These are phyloP conservation scores for Tachysurus fulvidraco DNA, from an alignment of 2,113 vertebrate genomes.

Conservation along the genomic window DNA sequence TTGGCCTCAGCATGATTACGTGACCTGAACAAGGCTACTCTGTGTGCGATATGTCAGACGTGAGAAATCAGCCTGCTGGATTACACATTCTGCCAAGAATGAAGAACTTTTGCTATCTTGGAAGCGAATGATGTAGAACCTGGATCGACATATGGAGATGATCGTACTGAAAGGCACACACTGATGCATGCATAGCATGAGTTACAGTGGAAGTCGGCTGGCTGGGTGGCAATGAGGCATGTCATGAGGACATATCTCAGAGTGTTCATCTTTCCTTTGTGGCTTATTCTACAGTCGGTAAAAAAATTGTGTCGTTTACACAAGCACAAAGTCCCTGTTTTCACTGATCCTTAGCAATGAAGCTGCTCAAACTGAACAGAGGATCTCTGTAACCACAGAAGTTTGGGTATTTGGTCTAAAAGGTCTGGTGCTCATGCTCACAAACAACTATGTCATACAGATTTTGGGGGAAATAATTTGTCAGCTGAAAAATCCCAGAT, in stretches of 20 bases:
- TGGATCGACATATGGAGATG: not conserved
- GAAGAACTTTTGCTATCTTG: slow-evolving; percentile 35
- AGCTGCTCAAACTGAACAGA: slow-evolving; percentile 23
- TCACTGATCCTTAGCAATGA: slow-evolving; percentile 28
- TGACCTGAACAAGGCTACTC: not conserved
- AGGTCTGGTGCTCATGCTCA: not conserved
- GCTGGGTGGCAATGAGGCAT: not conserved
- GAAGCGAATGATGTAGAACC: not conserved
- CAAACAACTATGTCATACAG: not conserved
- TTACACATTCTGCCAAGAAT: slow-evolving; percentile 21
- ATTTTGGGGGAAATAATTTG: slow-evolving; percentile 11
- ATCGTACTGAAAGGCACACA: not conserved
- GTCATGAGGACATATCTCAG: slow-evolving; percentile 31
- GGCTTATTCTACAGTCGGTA: slow-evolving; percentile 43
- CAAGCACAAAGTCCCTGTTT: slow-evolving; percentile 4
- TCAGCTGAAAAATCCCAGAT: not conserved
- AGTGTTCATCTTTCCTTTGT: slow-evolving; percentile 39
- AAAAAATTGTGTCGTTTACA: slow-evolving; percentile 32
- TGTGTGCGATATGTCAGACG: slow-evolving; percentile 8
- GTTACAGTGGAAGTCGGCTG: not conserved
- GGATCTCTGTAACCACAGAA: not conserved
- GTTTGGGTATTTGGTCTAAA: slow-evolving; percentile 12
- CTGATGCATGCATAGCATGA: not conserved
- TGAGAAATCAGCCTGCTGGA: not conserved
- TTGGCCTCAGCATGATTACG: not conserved